Base-by-base conservation (phyloP, 2,888 invertebrate species). In the Branchellion lobata region DNA sequence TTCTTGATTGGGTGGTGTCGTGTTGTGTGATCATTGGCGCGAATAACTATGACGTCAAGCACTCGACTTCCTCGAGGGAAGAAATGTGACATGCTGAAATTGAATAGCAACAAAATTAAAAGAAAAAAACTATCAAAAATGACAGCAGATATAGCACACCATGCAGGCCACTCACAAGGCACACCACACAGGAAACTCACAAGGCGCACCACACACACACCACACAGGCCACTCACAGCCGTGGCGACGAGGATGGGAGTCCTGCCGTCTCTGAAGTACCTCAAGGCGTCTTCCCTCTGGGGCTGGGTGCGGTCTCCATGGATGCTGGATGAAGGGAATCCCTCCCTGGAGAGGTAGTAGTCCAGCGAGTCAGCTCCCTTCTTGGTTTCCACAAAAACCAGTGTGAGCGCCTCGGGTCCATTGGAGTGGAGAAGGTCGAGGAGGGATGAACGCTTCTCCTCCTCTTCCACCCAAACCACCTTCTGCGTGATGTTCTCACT, bases 401-500 rank as follows among this genome's bases (percentile, higher is more conserved):
- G 90, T 0, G 97, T 97, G 83, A 99, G 90, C 84, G 89, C 87
- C 1, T 88, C 87, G 0, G 84, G 78, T 71, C 84, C 81, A 61
- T 81, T 78, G 27, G 95, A 93, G 87, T 94, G 94, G 84, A 99
- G 90, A 84, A 99, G 90, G 89, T 99, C 99, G 86, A 99, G 90
- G 81, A 99, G 90, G 90, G 96, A 95, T 73, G 95, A 95, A 83
- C 97, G 92, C 88, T 99, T 99, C 86, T 99, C 96, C 85, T 92
- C 92, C 87, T 99, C 99, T 85, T 96, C 96, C 24, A 99, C 98
- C 98, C 98, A 99, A 79, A 98, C 93, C 85, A 93, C 92, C 89
- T 97, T 96, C 90, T 99, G 99, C 53, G 97, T 97, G 85, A 99
- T 99, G 89, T 99, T 99, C 89, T 99, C 98, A 27, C 97, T 98